A percentile compares a stretch with the other conserved stretches of the same genome.
These are phyloP conservation scores for Eucidaris tribuloides DNA, from an alignment of 35 echinoderm and acorn worm genomes.

Conservation along the genomic window DNA sequence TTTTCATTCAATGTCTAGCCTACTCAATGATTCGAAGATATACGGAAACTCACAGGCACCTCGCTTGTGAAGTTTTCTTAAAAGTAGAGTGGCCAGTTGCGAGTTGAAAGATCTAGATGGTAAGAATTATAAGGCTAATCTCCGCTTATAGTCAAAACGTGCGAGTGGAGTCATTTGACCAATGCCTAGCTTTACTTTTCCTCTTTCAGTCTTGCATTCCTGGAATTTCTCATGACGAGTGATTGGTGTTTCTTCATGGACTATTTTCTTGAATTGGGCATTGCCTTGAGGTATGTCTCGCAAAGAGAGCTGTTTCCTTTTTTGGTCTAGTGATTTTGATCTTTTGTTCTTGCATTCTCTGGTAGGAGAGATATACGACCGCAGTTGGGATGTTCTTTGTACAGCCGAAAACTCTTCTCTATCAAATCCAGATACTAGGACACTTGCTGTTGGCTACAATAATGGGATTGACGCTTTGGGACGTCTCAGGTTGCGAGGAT, in stretches of 20 bases:
- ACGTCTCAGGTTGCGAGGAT: neutral
- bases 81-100: constrained; percentile 27
- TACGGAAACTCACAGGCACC: constrained; percentile 38
- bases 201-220: neutral
- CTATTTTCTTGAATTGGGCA: neutral
- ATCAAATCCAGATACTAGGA: constrained; percentile 32
- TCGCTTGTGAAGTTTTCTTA: constrained; percentile 30
- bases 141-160: constrained; percentile 44
- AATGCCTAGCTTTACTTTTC: no score
- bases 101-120: neutral
- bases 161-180: no score
- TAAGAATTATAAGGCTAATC: constrained; percentile 41
- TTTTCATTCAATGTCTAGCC: no score
- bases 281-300: neutral
- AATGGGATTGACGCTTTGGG: constrained; percentile 27
- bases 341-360: neutral
- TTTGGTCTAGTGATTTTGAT: constrained; percentile 10
- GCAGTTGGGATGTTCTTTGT: neutral
- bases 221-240: neutral
- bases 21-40: no score
- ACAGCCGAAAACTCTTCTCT: constrained; percentile 18
- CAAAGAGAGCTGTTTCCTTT: constrained; percentile 7
- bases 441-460: constrained; percentile 22
- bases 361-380: neutral
- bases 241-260: neutral